Conservation (phyloP, 2,113 vertebrate genomes). For the Zosterops lateralis region DNA sequence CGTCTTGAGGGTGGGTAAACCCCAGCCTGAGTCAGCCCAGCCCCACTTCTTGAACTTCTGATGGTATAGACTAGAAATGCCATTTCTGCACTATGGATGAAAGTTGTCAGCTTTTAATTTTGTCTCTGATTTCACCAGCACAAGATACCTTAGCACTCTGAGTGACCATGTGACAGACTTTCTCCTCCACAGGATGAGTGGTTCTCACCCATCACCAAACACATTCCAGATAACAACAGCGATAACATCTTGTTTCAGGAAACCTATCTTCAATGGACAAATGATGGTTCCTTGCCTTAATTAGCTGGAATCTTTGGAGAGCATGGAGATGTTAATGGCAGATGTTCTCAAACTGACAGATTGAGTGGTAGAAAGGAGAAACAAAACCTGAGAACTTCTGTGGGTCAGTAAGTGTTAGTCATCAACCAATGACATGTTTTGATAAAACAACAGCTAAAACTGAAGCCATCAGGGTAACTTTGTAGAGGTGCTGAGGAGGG, state of each 20-base stretch:
- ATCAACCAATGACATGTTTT: neutral
- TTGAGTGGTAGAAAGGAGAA: neutral
- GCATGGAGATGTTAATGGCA: neutral
- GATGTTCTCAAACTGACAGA: neutral
- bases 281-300: neutral
- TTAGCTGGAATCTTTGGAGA: neutral
- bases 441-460: neutral
- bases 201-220: neutral
- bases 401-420: neutral
- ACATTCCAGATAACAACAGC: neutral
- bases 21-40: neutral
- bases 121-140: neutral
- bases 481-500: neutral
- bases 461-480: neutral
- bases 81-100: neutral
- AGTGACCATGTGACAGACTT: neutral
- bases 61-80: neutral
- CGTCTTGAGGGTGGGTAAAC: constrained; percentile 20
- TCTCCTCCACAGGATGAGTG: neutral
- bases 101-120: neutral
- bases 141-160: neutral
- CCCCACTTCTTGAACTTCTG: neutral
- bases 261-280: neutral
- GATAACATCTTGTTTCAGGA: neutral
- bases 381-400: neutral